A percentile compares a stretch with the other conserved stretches of the same genome.
Evolutionary conservation across 2,888 invertebrate species (phyloP).

Genomic region (Agapostemon virescens): DNA sequence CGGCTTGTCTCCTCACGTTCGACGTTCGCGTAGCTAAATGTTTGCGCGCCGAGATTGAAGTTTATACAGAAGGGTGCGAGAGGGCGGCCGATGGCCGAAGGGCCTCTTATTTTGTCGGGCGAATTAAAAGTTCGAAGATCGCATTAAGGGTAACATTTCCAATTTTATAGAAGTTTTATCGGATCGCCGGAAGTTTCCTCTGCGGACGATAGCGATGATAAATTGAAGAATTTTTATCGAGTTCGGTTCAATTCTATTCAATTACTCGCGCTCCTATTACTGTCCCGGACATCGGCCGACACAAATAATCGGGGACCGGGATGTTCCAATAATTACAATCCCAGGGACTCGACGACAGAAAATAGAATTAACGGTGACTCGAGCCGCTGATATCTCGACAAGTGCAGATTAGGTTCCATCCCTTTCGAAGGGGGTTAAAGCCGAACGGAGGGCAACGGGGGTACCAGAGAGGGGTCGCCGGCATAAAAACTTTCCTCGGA

Average conservation of each 20-base stretch:
- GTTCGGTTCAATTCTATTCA: constrained; percentile 37
- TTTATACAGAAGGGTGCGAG: background rate
- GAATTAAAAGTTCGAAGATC: constrained; percentile 14
- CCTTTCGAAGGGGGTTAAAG: constrained; percentile 30
- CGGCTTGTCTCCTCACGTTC: background rate
- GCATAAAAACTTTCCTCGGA: constrained; percentile 60
- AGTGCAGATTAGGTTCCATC: constrained; percentile 57
- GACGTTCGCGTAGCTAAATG: background rate
- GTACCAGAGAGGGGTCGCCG: background rate
- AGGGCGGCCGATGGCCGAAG: background rate
- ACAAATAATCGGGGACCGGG: constrained; percentile 49
- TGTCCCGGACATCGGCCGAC: constrained; percentile 12
- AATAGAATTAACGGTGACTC: constrained; percentile 60
- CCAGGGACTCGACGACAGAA: constrained; percentile 41
- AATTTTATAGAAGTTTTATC: constrained; percentile 16
- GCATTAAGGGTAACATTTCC: constrained; percentile 16
- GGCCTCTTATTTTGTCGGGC: background rate
- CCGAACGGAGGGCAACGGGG: constrained; percentile 7
- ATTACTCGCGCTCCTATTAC: constrained; percentile 49
- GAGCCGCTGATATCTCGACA: constrained; percentile 53
- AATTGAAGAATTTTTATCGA: constrained; percentile 44
- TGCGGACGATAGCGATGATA: constrained; percentile 17
- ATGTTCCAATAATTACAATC: constrained; percentile 59
- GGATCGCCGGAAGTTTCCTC: constrained; percentile 18
- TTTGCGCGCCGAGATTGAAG: background rate